phyloP scores from a whole-genome alignment of 2,888 invertebrate species.

The Chymomyza fuscimana region DNA sequence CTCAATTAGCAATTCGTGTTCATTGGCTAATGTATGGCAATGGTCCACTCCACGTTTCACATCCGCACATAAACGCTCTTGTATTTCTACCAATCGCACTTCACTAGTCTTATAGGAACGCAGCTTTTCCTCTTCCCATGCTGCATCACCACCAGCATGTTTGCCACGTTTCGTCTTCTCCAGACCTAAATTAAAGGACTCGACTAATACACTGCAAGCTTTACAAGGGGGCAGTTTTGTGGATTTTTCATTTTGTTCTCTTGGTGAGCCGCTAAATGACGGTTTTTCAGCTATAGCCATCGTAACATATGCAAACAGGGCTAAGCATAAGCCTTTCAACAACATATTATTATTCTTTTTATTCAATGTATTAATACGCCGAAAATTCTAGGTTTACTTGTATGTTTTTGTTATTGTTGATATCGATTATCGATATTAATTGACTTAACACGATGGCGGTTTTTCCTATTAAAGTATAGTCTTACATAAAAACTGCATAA shows the following conservation, averaged over 20 bases:
- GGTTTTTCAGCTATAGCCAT: constrained; percentile 8
- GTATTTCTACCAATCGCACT: constrained; percentile 93
- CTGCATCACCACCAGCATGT: constrained; percentile 95
- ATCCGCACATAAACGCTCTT: constrained; percentile 91
- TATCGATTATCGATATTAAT: neutral
- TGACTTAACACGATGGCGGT: neutral
- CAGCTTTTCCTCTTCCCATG: constrained; percentile 94
- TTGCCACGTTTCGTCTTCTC: constrained; percentile 91
- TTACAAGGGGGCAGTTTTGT: constrained; percentile 87
- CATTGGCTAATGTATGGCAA: constrained; percentile 91
- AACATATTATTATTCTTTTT: constrained; percentile 6
- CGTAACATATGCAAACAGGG: constrained; percentile 3
- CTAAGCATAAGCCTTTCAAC: neutral
- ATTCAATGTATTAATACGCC: neutral
- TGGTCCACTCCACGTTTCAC: constrained; percentile 86
- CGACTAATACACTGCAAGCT: constrained; percentile 86
- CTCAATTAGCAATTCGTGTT: constrained; percentile 90
- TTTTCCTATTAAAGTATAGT: neutral
- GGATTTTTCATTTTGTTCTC: constrained; percentile 73
- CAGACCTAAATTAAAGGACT: constrained; percentile 89
- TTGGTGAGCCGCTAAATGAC: constrained; percentile 32
- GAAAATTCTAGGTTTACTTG: constrained; percentile 18
- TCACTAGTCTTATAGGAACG: constrained; percentile 92
- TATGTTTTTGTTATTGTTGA: constrained; percentile 7
- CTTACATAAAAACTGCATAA: neutral